Evolutionary conservation across 2,888 invertebrate genomes (phyloP), one percentile per base, ranked within the genome.

Genomic region (Campoplex capitator): DNA sequence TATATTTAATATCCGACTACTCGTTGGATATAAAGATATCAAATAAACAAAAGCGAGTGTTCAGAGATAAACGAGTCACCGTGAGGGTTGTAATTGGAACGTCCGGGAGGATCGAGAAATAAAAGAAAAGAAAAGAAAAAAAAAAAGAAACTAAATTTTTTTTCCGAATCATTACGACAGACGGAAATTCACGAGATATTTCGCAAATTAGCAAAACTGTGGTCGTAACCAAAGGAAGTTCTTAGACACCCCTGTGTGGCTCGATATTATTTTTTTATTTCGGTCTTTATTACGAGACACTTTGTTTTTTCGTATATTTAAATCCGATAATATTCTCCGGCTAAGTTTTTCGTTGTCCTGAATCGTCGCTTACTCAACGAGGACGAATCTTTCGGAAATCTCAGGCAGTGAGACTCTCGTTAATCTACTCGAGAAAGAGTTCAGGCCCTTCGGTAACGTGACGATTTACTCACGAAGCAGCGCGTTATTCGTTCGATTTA

Each of bases 341-440:
- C 85, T 38, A 54, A 84, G 65, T 85, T 88, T 84, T 88, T 78
- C 83, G 83, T 87, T 74, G 85, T 85, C 85, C 88, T 87, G 77
- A n/a, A 83, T 71, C 79, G 58, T 77, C 84, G 85, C 58, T 23
- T 23, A 23, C 23, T 71, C 73, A 83, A 23, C 48, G 35, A 54
- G 23, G 16, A 4, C 28, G 28, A 7, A 42, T 56, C 71, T 58
- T 78, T 67, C 9, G 75, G 62, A 45, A 54, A 83, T 62, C 54
- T 68, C 81, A 84, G 88, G 88, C 89, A 89, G 89, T 89, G 89
- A 88, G 84, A 71, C 85, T 87, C 65, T 84, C 77, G 28, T 83
- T 81, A 62, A 71, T 76, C 70, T 65, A 73, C 28, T 75, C 45
- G 45, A 88, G 56, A 56, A 80, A 83, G 84, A 78, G 70, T 83